These are phyloP conservation scores for Hippoglossus hippoglossus DNA, from an alignment of 2,797 vertebrate genomes.

Conservation along the genomic window DNA sequence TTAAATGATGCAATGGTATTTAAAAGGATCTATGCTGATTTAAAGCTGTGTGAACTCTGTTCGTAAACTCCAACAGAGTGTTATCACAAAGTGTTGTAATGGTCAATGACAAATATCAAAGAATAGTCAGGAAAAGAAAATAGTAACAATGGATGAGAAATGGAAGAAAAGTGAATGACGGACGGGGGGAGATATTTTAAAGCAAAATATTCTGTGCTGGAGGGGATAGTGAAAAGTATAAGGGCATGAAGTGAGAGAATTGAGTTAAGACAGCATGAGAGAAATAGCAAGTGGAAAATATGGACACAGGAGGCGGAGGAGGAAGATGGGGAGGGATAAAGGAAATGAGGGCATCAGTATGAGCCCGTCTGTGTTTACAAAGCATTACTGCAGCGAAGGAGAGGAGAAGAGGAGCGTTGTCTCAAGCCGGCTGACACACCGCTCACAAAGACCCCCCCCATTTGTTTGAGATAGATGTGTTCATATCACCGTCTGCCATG, in stretches of 20 bases:
- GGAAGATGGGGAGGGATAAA: conserved; percentile 35
- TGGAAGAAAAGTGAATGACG: neutral
- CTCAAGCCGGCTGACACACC: conserved; percentile 12
- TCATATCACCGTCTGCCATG: conserved; percentile 25
- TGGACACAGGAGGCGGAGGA: conserved; percentile 29
- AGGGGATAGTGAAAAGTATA: conserved; percentile 10
- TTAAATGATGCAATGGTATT: too few species aligned
- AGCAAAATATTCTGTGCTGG: neutral
- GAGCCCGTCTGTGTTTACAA: conserved; percentile 59
- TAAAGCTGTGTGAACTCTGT: too few species aligned
- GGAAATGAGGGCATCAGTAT: conserved; percentile 62
- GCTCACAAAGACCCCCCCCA: conserved; percentile 33
- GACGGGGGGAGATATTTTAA: too few species aligned
- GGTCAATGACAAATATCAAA: conserved; percentile 2
- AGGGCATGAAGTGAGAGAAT: conserved; percentile 3
- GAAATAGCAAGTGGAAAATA: conserved; percentile 58
- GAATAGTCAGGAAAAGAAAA: neutral
- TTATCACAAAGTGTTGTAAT: neutral
- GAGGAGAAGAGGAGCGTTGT: conserved; percentile 15
- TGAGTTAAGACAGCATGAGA: conserved; percentile 9
- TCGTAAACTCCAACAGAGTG: neutral
- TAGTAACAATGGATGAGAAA: too few species aligned
- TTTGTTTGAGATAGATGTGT: conserved; percentile 40
- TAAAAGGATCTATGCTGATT: too few species aligned
- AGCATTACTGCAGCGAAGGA: conserved; percentile 39